phyloP scores from a whole-genome alignment of 2,797 vertebrate species.

The Anguilla marmorata region DNA sequence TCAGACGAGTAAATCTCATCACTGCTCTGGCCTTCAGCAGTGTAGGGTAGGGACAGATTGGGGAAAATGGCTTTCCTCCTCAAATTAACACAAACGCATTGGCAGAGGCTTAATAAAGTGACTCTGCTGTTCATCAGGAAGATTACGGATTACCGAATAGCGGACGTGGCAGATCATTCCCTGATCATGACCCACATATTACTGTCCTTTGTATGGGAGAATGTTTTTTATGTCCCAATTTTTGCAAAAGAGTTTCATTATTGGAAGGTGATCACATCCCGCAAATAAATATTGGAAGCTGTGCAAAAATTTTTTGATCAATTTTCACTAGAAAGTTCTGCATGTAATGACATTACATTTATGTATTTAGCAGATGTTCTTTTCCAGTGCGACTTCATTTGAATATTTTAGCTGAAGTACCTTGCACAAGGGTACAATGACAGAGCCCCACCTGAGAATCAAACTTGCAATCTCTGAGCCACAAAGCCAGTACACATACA shows the following conservation, averaged over 20 bases:
- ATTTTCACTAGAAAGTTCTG: background rate
- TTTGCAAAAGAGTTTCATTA: background rate
- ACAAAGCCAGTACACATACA: background rate
- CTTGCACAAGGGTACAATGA: background rate
- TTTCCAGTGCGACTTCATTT: background rate
- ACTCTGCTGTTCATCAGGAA: conserved; percentile 23
- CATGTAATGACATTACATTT: background rate
- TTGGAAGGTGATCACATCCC: background rate
- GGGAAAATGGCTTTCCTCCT: background rate
- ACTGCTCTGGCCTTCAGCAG: background rate
- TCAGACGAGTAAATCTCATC: conserved; percentile 5
- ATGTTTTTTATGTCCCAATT: background rate
- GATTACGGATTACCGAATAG: conserved; percentile 28
- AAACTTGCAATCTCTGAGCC: background rate
- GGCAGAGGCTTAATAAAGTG: conserved; percentile 29
- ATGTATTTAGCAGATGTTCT: background rate
- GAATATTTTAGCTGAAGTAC: background rate
- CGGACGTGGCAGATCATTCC: background rate
- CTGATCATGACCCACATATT: conserved; percentile 21
- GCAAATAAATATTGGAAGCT: background rate
- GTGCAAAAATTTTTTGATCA: background rate
- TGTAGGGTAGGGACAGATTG: background rate
- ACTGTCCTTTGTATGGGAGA: background rate
- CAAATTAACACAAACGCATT: conserved; percentile 26
- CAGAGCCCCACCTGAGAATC: background rate